Evolutionary conservation across 2,797 vertebrate genomes (phyloP).

Genomic region (Martes flavigula): DNA sequence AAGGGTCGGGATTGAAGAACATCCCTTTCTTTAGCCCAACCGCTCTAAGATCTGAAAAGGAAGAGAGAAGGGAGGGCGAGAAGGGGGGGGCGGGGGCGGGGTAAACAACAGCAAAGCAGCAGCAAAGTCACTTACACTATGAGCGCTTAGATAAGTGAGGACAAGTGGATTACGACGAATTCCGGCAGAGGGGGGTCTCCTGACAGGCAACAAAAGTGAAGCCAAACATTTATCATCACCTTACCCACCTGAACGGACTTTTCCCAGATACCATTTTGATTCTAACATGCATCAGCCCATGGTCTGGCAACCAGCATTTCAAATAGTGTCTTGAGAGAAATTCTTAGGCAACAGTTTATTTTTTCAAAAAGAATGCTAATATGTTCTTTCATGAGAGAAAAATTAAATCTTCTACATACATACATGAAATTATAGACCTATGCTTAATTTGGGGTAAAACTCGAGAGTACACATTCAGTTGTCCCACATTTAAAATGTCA

Average conservation of each 20-base stretch:
- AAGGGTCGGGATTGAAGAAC: conserved; percentile 99
- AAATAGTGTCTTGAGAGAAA: background rate
- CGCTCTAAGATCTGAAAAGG: conserved; percentile 92
- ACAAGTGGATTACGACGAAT: background rate
- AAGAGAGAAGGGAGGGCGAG: background rate
- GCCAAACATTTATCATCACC: background rate
- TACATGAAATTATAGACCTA: background rate
- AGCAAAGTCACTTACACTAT: background rate
- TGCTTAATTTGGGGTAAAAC: background rate
- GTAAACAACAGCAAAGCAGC: background rate
- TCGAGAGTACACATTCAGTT: background rate
- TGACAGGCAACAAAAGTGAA: background rate
- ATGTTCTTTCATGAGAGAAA: conserved; percentile 1
- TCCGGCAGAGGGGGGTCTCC: background rate
- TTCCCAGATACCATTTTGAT: background rate
- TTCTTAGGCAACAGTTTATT: background rate
- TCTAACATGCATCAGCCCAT: background rate
- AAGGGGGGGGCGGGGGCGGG: too few relatives aligned
- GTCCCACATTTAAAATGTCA: background rate
- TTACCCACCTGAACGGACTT: background rate
- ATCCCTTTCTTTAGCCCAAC: conserved; percentile 98
- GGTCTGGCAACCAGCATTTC: background rate
- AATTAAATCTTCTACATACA: background rate
- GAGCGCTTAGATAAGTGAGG: background rate
- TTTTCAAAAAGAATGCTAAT: background rate